Base-by-base conservation (phyloP, 2,888 invertebrate genomes). In the Hydriomena furcata region DNA sequence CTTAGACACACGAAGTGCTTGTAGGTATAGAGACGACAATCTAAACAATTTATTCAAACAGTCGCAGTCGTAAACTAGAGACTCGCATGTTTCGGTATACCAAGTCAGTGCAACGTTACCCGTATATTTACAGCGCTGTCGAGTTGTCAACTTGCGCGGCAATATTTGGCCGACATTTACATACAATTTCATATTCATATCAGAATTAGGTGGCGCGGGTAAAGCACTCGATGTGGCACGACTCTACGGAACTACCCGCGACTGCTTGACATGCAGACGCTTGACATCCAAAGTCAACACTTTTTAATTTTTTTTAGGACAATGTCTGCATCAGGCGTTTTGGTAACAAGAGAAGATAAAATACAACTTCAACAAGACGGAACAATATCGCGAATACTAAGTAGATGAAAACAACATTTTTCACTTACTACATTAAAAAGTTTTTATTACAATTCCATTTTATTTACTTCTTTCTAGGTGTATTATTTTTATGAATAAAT, bases 111-210 rank as follows among this genome's bases (percentile, higher is more conserved):
- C 79, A 76, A 73, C 74, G 76, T 71, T 66, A 75, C 73, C 72
- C 69, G 75, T 81, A 79, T 82, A 83, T 86, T 84, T 84, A 82
- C 77, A 78, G 70, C 72, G 71, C 73, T 79, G 81, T 77, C 72
- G 79, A 84, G 78, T 82, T 84, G 82, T 84, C 82, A 82, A 83
- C 73, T 81, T 77, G 69, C 66, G 73, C 72, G 72, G 78, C 68
- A 82, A 82, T 76, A 82, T 84, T 85, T 79, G 80, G 79, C 62
- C 70, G 71, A 77, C 73, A 87, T 86, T 86, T 78, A 78, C 83
- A 85, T 87, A 84, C 73, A 78, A 85, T 84, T 86, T 85, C 82
- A 86, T 84, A 85, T 86, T 86, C 85, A 87, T 85, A 82, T 79
- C 75, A 77, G 81, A 82, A 85, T 85, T 84, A 82, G 83, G 78